phyloP scores from a whole-genome alignment of 2,113 vertebrate species.

The Chiloscyllium plagiosum region DNA sequence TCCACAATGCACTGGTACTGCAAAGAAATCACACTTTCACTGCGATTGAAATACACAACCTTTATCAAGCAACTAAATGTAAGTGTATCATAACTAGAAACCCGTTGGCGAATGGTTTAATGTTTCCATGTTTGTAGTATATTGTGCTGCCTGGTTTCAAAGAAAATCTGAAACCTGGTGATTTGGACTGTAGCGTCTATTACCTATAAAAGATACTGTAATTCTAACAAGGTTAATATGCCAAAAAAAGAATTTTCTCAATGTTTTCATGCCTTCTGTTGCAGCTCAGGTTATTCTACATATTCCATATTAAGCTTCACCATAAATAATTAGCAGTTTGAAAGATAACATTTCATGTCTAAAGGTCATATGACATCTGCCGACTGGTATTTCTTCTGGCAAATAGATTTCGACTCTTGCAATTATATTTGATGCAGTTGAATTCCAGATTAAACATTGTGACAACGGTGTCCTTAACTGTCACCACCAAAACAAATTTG shows the following conservation, averaged over 20 bases:
- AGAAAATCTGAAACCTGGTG: slow-evolving; percentile 3
- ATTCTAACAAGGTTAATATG: not conserved
- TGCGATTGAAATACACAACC: not conserved
- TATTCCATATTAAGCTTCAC: not conserved
- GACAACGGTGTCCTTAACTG: not conserved
- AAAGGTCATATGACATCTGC: not conserved
- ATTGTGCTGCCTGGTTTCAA: not conserved
- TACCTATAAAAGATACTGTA: not conserved
- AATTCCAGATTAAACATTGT: slow-evolving; percentile 1
- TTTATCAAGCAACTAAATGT: not conserved
- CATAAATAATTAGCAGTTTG: not conserved
- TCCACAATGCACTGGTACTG: not conserved
- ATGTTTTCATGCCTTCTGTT: slow-evolving; percentile 4
- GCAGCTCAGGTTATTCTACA: not conserved
- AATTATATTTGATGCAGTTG: not conserved
- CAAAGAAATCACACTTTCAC: not conserved
- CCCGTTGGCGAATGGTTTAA: not conserved
- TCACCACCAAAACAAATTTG: not conserved
- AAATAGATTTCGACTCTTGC: slow-evolving; percentile 13
- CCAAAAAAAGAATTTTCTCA: not conserved
- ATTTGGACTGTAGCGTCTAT: slow-evolving; percentile 1
- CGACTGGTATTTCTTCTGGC: not conserved
- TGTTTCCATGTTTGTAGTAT: not conserved
- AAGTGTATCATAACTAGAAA: not conserved
- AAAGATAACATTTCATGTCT: not conserved